Conservation (phyloP, 1,140 invertebrate genomes). For the Papilio machaon region DNA sequence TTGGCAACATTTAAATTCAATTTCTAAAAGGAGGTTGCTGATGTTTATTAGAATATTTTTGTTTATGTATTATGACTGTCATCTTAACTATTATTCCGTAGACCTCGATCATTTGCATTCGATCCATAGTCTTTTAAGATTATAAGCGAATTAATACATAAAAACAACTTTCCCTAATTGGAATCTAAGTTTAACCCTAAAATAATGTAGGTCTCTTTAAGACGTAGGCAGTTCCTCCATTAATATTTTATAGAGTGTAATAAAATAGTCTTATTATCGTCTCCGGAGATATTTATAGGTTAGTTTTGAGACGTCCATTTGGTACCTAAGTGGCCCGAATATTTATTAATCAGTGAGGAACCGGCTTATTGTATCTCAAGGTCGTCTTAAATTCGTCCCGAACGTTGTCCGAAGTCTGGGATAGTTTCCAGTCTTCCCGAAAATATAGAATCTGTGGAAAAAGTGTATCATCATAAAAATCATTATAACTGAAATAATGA, state of each 20-base stretch:
- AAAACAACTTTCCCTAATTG: not conserved
- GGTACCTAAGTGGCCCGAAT: constrained; percentile 26
- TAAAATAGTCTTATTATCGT: not conserved
- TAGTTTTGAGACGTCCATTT: constrained; percentile 5
- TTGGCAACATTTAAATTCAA: too few species aligned
- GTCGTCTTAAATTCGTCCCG: constrained; percentile 23
- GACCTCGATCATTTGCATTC: too few species aligned
- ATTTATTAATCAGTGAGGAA: constrained; percentile 26
- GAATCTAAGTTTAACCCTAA: not conserved
- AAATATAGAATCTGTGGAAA: not conserved
- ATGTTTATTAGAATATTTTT: not conserved
- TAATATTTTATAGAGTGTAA: not conserved
- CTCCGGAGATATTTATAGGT: not conserved
- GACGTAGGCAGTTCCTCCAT: not conserved
- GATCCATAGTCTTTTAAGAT: too few species aligned
- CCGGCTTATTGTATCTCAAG: constrained; percentile 28
- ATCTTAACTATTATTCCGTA: too few species aligned
- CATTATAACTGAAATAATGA: too few species aligned
- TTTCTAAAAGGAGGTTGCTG: not conserved
- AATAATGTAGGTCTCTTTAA: not conserved
- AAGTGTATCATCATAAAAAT: too few species aligned
- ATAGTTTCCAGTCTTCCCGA: not conserved
- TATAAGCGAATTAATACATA: too few species aligned
- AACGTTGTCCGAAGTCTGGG: not conserved
- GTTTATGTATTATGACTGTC: too few species aligned